Evolutionary conservation across 2,888 invertebrate species (phyloP).

Genomic region (Hydropsyche betteni): DNA sequence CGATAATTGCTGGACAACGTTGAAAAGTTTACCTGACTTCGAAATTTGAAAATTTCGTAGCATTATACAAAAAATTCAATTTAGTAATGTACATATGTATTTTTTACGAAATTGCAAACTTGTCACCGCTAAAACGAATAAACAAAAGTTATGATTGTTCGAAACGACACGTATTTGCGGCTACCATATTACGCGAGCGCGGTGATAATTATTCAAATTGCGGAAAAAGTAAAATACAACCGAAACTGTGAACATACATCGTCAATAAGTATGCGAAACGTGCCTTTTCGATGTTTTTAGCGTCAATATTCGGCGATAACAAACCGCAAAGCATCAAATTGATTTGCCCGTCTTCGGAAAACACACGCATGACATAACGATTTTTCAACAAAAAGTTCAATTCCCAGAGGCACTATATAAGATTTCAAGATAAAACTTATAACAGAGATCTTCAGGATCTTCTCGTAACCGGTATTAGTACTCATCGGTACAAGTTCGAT

Average conservation of each 20-base stretch:
- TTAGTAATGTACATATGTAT: no score
- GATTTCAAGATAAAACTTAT: no score
- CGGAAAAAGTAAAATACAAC: neutral
- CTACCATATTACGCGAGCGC: no score
- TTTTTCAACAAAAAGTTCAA: neutral
- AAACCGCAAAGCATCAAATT: neutral
- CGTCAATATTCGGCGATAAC: conserved; percentile 1
- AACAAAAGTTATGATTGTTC: neutral
- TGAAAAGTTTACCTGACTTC: no score
- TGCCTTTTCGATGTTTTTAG: conserved; percentile 9
- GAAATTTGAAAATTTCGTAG: no score
- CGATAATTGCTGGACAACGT: no score
- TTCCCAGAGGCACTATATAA: no score
- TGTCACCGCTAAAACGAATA: neutral
- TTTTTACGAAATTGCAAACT: no score
- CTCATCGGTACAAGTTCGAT: conserved; percentile 2
- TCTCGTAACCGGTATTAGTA: neutral
- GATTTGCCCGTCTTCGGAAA: neutral
- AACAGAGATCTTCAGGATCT: no score
- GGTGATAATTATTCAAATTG: neutral
- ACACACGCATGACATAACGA: conserved; percentile 9
- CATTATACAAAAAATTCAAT: no score
- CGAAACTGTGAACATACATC: neutral
- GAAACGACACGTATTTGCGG: no score
- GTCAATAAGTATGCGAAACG: neutral